Percentiles rank a stretch among this genome's conserved stretches.
phyloP scores from a whole-genome alignment of 2,113 vertebrate genomes.

The Chlamydotis undulata region DNA sequence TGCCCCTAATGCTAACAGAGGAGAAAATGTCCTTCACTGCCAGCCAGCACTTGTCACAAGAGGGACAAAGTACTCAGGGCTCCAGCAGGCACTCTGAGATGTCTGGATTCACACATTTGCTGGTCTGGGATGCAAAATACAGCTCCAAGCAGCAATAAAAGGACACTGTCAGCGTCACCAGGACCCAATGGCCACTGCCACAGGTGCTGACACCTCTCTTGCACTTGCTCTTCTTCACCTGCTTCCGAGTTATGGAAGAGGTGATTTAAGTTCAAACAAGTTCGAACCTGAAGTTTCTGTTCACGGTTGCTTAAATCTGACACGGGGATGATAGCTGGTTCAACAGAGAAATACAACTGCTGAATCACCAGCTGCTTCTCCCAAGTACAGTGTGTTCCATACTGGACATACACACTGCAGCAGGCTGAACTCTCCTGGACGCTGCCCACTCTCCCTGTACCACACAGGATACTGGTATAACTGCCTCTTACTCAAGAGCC shows the following conservation, averaged over 20 bases:
- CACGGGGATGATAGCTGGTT: neutral
- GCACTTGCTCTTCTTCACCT: neutral
- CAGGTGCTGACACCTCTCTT: neutral
- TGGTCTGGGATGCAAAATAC: neutral
- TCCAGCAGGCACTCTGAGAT: neutral
- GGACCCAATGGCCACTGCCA: rapidly evolving
- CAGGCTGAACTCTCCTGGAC: neutral
- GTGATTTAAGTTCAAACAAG: neutral
- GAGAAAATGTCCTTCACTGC: neutral
- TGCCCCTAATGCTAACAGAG: neutral
- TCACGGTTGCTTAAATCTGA: neutral
- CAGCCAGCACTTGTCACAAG: neutral
- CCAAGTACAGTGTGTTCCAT: rapidly evolving
- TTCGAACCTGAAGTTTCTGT: neutral
- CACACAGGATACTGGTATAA: neutral
- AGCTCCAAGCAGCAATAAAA: neutral
- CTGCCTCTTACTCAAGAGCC: neutral
- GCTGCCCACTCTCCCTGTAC: neutral
- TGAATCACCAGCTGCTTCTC: neutral
- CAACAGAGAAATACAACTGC: neutral
- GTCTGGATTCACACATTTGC: neutral
- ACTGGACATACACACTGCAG: neutral
- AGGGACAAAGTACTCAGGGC: neutral
- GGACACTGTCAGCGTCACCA: rapidly evolving
- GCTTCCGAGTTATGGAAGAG: neutral